phyloP scores from a whole-genome alignment of 1,140 invertebrate species.

The Caenorhabditis inopinata region DNA sequence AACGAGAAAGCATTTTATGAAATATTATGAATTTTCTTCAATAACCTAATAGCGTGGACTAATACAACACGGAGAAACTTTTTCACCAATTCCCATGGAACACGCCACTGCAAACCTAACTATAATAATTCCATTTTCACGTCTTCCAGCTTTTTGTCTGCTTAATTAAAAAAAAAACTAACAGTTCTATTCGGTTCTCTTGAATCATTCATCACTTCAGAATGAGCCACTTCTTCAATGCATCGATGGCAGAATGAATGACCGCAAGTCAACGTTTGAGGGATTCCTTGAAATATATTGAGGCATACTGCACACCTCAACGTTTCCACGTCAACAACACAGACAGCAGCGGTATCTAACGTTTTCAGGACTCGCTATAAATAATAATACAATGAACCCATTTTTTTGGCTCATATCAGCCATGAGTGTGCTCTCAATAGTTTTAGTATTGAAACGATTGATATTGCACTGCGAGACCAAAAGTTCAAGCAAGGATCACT shows the following conservation, averaged over 20 bases:
- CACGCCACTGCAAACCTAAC: too few relatives aligned
- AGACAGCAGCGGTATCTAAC: neutral
- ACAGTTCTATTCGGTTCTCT: neutral
- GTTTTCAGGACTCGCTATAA: neutral
- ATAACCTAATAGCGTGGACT: neutral
- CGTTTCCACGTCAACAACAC: neutral
- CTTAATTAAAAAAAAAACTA: too few relatives aligned
- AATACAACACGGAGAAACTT: slow-evolving; percentile 16
- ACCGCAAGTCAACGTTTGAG: neutral
- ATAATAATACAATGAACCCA: neutral
- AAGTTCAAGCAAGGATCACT: too few relatives aligned
- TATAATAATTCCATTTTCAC: too few relatives aligned
- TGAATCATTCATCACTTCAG: neutral
- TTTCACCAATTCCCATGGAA: too few relatives aligned
- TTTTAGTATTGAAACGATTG: too few relatives aligned
- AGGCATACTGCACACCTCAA: neutral
- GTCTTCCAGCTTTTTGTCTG: too few relatives aligned
- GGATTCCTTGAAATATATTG: neutral
- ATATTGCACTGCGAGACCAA: too few relatives aligned
- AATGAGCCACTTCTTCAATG: neutral
- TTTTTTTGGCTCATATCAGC: too few relatives aligned
- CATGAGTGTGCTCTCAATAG: too few relatives aligned
- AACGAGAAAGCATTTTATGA: too few relatives aligned
- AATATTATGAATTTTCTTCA: too few relatives aligned
- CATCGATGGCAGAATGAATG: slow-evolving; percentile 2